Conservation (phyloP, 1,140 invertebrate species). For the Apis florea region DNA sequence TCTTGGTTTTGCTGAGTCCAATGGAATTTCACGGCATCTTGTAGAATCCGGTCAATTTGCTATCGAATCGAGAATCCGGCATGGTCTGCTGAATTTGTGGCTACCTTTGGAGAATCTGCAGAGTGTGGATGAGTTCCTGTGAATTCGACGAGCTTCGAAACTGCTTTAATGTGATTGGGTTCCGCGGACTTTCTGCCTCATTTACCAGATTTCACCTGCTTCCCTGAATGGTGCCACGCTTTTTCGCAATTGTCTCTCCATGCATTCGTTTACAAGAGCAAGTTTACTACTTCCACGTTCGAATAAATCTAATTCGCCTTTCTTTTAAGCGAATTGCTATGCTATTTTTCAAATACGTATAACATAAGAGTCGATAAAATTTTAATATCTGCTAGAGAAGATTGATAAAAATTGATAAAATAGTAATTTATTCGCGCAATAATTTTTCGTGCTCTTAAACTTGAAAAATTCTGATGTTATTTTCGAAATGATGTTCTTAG, state of each 20-base stretch:
- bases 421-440: not conserved
- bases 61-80: not conserved
- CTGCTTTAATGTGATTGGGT: slow-evolving; percentile 14
- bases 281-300: not conserved
- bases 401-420: too few species aligned
- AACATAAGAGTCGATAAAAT: too few species aligned
- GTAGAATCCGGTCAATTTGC: not conserved
- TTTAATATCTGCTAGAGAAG: too few species aligned
- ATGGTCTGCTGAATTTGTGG: slow-evolving; percentile 6
- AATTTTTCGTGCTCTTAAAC: not conserved
- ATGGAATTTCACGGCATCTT: not conserved
- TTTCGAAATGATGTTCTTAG: not conserved
- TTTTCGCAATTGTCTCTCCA: not conserved
- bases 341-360: too few species aligned
- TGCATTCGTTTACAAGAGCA: not conserved
- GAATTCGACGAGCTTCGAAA: slow-evolving; percentile 5
- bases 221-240: not conserved
- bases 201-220: not conserved
- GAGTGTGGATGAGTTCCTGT: not conserved
- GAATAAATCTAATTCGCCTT: not conserved
- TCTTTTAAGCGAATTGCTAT: not conserved
- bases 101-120: not conserved
- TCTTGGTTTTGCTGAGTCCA: not conserved
- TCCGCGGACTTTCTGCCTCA: not conserved
- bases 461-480: not conserved